Evolutionary conservation across 2,797 vertebrate genomes (phyloP), one percentile per base, ranked within the genome.

Genomic region (Euthynnus affinis): DNA sequence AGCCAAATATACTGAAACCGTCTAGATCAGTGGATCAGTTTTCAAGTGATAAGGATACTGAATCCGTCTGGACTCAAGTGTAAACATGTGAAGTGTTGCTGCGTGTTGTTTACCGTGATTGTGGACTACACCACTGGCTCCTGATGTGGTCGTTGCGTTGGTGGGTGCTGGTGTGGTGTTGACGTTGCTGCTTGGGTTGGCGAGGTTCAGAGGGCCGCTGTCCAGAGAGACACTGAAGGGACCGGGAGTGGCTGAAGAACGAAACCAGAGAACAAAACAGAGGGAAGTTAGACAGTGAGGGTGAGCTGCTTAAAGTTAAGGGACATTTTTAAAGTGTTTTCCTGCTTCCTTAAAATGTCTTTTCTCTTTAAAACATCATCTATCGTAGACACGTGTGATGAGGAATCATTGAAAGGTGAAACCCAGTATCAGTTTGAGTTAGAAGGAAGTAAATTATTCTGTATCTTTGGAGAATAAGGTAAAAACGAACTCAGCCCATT

Each of bases 191-290:
- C 5, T 0, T 0, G 66, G 66, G 65, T 60, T 0, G 13, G 37
- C 0, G 0, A 91, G 0, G 69, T 87, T 15, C 70, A 84, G n/a
- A 9, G 0, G 0, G 0, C 0, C 0, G 0, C 1, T 59, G 17
- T 0, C 1, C 4, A 32, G 1, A 2, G 0, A 0, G 1, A 0
- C 0, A 0, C 0, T 18, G 9, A 89, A 60, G 2, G 0, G 0
- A 0, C 37, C 57, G 0, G 71, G 0, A 1, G 0, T 0, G 18
- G 0, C 90, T 93, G 34, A 63, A 32, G 6, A 60, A 40, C 2
- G 22, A 71, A 40, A 71, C 0, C 9, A 59, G 3, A 12, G 10
- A 13, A 40, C 15, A 68, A 12, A 42, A 48, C 32, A 32, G 49
- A 15, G n/a, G 27, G 40, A 61, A 6, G 25, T 73, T 20, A 71